Base-by-base conservation (phyloP, 23 tunicate species). In the Styela plicata region DNA sequence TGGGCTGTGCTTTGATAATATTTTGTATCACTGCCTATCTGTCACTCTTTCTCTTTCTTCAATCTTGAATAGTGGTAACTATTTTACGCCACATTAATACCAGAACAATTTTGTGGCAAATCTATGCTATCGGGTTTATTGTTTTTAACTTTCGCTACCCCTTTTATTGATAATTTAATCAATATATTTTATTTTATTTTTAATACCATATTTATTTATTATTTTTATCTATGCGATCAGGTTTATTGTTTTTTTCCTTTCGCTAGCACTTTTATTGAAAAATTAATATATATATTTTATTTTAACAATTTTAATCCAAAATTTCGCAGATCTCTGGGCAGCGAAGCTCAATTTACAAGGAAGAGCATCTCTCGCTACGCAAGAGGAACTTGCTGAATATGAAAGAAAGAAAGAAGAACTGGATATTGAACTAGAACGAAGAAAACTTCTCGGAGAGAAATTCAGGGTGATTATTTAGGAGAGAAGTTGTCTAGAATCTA, bases 361-460 rank as follows among this genome's bases (percentile, higher is more conserved):
- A 32, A 66, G 86, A 31, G 74, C 86, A 23, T 84, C 88, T 20
- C 82, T 86, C 44, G 97, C 97, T 2, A 83, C 89, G 19, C 61
- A 88, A 37, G 96, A 90, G 63, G 96, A 90, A 73, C 85, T 83
- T 34, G 89, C 80, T 18, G 92, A 75, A 32, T 95, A 95, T 66
- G 91, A 89, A 57, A 83, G 85, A 67, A 83, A 80, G 79, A 90
- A 87, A 37, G 91, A 89, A 74, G 92, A 95, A 44, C 81, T 95
- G 16, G 99, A 95, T 30, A 87, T 80, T 31, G 99, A 95, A 70
- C 52, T 90, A 19, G 95, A 84, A 76, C 86, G 99, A 65, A 83
- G 99, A 63, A 90, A 87, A 70, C 63, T 67, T 7, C 86, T 95
- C 17, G 99, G 96, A 64, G 89, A 87, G 53, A 87, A 91, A 84